Base-by-base conservation (phyloP, 2,797 vertebrate species). In the Babyrousa celebensis region DNA sequence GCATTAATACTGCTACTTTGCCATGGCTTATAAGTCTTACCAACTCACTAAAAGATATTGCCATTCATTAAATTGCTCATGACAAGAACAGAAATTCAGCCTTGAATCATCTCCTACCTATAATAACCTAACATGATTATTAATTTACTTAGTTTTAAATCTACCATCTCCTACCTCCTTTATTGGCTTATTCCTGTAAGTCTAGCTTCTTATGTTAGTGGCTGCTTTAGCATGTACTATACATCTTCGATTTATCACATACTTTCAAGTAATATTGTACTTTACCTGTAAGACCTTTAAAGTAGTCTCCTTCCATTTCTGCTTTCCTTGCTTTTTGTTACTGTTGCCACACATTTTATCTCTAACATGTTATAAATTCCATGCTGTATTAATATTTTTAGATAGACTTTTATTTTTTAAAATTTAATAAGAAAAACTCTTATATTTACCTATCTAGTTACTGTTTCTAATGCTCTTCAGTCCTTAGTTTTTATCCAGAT, bases 141-240 rank as follows among this genome's bases (percentile, higher is more conserved):
- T 75, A 7, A 63, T 43, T 80, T 43, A 21, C 63, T 85, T 85
- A 85, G 74, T 32, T 75, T 88, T 83, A 77, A 91, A 52, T 80
- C 80, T 79, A 11, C 48, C 32, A 32, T 63, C 48, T 94, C 58
- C 36, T 36, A 70, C 16, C n/a, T 86, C 3, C 10, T 87, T 52
- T 93, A 11, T 63, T 86, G 5, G 11, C 12, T 77, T 32, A 52
- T 84, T 63, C 36, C 29, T 65, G 18, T 75, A 27, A 48, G 7
- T 74, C 27, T 89, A 14, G n/a, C 85, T 92, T 90, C 12, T 86
- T 72, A 72, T 78, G 15, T 27, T 77, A 85, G 36, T 90, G 23
- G 43, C 56, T 36, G 11, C 43, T 58, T 93, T 89, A 71, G 25
- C 15, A 36, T 70, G 77, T 94, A 70, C 11, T 75, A 15, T 32